Evolutionary conservation across 2,113 vertebrate genomes (phyloP).

Genomic region (Leucosticte australis): DNA sequence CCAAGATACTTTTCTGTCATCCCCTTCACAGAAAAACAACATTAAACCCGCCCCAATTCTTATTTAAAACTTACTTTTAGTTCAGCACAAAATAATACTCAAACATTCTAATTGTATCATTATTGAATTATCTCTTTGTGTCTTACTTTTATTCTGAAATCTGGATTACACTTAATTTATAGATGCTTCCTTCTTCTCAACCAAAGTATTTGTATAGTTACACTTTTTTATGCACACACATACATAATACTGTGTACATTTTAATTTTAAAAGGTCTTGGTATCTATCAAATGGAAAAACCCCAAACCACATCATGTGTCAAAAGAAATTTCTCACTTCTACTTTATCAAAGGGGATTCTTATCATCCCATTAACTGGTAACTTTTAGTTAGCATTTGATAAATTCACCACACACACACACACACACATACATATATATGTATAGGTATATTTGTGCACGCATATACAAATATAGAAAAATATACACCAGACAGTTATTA

Average conservation of each 20-base stretch:
- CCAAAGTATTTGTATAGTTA: background rate
- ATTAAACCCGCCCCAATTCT: background rate
- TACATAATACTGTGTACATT: background rate
- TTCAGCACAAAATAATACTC: background rate
- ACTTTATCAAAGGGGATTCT: background rate
- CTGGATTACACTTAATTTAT: background rate
- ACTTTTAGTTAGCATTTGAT: background rate
- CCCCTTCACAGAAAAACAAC: background rate
- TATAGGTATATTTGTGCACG: background rate
- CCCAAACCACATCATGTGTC: fast-evolving
- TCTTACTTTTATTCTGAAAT: background rate
- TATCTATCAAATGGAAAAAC: background rate
- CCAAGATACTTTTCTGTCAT: background rate
- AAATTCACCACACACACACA: background rate
- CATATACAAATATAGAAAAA: background rate
- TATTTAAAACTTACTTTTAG: background rate
- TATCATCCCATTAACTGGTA: background rate
- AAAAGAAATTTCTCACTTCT: background rate
- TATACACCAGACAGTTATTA: background rate
- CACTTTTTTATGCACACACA: background rate
- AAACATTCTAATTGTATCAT: background rate
- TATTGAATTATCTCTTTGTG: background rate
- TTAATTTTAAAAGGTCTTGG: background rate
- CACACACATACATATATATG: fast-evolving
- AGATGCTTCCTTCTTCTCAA: background rate